phyloP scores from a whole-genome alignment of 2,888 invertebrate genomes.

The Drosophila longiperda region DNA sequence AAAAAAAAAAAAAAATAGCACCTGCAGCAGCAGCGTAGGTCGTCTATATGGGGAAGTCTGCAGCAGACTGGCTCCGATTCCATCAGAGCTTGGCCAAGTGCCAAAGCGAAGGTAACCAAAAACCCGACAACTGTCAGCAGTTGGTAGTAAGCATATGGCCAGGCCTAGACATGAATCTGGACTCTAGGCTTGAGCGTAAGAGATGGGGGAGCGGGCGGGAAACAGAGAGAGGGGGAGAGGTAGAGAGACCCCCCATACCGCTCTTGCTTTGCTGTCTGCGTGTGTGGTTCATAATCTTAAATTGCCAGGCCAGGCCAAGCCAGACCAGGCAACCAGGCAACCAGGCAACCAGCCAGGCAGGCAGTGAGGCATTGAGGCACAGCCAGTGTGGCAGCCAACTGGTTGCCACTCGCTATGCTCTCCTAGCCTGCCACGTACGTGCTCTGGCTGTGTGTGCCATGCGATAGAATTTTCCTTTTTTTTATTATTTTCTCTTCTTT shows the following conservation, averaged over 20 bases:
- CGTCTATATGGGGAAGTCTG: conserved; percentile 5
- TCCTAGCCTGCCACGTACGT: conserved; percentile 55
- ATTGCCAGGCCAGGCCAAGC: conserved; percentile 56
- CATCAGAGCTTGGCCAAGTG: conserved; percentile 50
- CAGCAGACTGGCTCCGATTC: conserved; percentile 27
- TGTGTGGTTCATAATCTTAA: conserved; percentile 78
- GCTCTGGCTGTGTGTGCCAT: conserved; percentile 70
- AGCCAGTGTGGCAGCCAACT: conserved; percentile 47
- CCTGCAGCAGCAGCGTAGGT: conserved; percentile 45
- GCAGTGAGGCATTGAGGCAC: conserved; percentile 34
- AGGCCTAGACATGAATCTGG: conserved; percentile 52
- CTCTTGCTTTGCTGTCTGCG: conserved; percentile 51
- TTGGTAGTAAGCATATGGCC: conserved; percentile 47
- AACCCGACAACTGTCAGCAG: conserved; percentile 53
- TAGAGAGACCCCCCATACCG: conserved; percentile 10
- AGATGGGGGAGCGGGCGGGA: neutral
- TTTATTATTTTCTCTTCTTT: conserved; percentile 8
- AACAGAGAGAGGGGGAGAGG: neutral
- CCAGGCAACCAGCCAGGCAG: conserved; percentile 37
- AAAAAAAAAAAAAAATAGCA: conserved; percentile 9
- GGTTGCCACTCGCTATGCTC: conserved; percentile 16
- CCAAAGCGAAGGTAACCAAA: conserved; percentile 53
- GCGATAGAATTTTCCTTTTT: conserved; percentile 68
- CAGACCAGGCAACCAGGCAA: neutral
- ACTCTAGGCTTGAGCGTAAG: conserved; percentile 26